Percentiles rank a stretch among this genome's conserved stretches.
These are phyloP conservation scores for Prionace glauca DNA, from an alignment of 2,797 vertebrate genomes.

Conservation along the genomic window DNA sequence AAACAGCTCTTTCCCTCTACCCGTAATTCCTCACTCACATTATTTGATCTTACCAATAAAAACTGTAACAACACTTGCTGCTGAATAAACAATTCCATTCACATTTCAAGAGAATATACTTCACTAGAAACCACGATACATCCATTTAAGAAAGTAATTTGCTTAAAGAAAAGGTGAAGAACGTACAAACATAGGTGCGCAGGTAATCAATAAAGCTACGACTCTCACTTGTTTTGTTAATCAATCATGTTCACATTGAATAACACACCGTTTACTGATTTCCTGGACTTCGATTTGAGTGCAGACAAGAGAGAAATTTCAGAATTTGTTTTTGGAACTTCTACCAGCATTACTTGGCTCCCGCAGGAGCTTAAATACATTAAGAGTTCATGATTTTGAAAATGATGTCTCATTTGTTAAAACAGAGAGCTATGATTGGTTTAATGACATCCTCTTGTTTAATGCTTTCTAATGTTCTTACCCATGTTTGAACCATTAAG, in stretches of 20 bases:
- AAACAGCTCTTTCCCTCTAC: not conserved
- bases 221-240: not conserved
- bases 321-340: not conserved
- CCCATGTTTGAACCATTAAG: too few species aligned
- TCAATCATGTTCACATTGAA: not conserved
- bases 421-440: not conserved
- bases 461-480: not conserved
- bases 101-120: not conserved
- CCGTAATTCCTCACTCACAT: not conserved
- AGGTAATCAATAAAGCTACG: not conserved
- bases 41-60: not conserved
- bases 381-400: not conserved
- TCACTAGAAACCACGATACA: not conserved
- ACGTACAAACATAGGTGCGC: not conserved
- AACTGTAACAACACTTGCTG: not conserved
- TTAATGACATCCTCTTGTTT: not conserved
- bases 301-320: not conserved
- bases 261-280: not conserved
- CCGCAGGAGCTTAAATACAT: not conserved
- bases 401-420: not conserved
- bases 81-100: not conserved
- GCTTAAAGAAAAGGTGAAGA: not conserved
- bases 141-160: not conserved
- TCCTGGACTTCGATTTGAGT: not conserved
- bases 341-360: not conserved